Evolutionary conservation across 2,888 invertebrate genomes (phyloP).

Genomic region (Oligia strigilis): DNA sequence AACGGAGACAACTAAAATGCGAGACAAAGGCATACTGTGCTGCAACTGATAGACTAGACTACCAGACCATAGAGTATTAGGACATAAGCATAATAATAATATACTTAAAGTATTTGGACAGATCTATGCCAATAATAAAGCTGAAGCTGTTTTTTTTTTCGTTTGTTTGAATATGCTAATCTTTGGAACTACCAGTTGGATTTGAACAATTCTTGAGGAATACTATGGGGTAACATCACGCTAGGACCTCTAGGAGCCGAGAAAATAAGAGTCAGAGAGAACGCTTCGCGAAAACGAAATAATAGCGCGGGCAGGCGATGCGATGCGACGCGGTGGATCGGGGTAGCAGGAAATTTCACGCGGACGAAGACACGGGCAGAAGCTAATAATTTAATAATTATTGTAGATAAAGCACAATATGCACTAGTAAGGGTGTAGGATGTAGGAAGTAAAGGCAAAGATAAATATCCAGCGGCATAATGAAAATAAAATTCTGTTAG

Average conservation of each 20-base stretch:
- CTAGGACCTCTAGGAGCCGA: not conserved
- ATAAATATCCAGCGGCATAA: not conserved
- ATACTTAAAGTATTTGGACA: not conserved
- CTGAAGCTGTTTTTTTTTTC: not conserved
- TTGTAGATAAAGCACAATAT: not conserved
- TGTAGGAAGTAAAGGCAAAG: too few species aligned
- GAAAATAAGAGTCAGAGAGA: not conserved
- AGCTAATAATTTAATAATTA: too few species aligned
- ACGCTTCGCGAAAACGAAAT: too few species aligned
- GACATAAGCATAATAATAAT: not conserved
- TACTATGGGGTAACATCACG: not conserved
- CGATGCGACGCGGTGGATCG: too few species aligned
- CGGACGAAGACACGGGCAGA: too few species aligned
- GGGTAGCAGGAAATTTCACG: too few species aligned
- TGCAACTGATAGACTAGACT: slow-evolving; percentile 10
- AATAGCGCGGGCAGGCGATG: too few species aligned
- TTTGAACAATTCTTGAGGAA: not conserved
- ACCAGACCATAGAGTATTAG: not conserved
- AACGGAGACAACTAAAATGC: slow-evolving; percentile 45
- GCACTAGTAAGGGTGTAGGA: not conserved
- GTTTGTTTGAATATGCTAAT: not conserved
- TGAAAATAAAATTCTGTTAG: not conserved
- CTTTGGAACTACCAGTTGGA: too few species aligned
- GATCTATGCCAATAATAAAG: not conserved
- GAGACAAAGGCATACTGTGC: slow-evolving; percentile 38